Base-by-base conservation (phyloP, 2,797 vertebrate genomes). In the Eurystomus glaucurus region DNA sequence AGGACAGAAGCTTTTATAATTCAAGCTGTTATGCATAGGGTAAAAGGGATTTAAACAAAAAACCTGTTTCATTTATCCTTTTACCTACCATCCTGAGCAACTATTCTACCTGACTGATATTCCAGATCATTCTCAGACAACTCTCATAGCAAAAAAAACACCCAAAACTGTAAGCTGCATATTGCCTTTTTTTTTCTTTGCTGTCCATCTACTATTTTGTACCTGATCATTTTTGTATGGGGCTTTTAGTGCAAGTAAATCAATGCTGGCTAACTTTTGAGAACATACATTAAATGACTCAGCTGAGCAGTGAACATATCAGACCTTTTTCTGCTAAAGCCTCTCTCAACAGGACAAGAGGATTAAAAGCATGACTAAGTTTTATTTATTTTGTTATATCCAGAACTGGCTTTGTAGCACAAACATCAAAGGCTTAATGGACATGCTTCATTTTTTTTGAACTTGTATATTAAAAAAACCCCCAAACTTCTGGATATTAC, bases 341-440 rank as follows among this genome's bases (percentile, higher is more conserved):
- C 45, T 74, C 28, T 79, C 43, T 88, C 70, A 94, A 90, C 33
- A 58, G 25, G 70, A 82, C 50, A 9, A 37, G 69, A 91, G 45
- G 71, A 72, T 78, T 92, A 88, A 95, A 96, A 92, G 65, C 91
- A 93, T 91, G 68, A 76, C 80, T 88, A 97, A 90, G 69, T 85
- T 92, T 91, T 64, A 84, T 70, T 86, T 79, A 85, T 74, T 95
- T 88, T 89, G n/a, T 66, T 87, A 52, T n/a, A 80, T 14, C 46
- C 77, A 54, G 35, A 92, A 62, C 57, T 46, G 62, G 6, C 81
- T 94, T 85, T 93, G 70, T 57, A 88, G 77, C 25, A 82, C n/a
- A 81, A 68, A 93, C 84, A 93, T 96, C 95, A 97, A 96, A 97
- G 94, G 33, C 66, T 82, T 92, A 90, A 91, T 75, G 65, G 88